Base-by-base conservation (phyloP, 2,113 vertebrate genomes). In the Cathartes aura region DNA sequence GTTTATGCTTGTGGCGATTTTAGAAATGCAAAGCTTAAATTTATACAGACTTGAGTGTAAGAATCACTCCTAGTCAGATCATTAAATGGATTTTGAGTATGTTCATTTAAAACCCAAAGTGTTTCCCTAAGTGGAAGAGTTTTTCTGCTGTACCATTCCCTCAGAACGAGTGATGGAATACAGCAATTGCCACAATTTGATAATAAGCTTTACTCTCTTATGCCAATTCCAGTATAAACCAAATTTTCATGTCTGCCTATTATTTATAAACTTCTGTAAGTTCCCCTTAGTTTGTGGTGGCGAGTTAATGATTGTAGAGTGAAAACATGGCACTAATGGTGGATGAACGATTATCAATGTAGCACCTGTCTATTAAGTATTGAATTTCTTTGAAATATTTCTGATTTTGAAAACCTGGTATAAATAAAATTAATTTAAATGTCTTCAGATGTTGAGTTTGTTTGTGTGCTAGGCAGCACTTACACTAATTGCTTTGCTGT, bases 341-440 rank as follows among this genome's bases (percentile, higher is more conserved):
- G 93, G 89, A 89, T 85, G 81, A 88, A 66, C 59, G 92, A 91
- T 88, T 91, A 94, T 96, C 93, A 91, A 93, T 93, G 95, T 97
- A 97, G 97, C 95, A 96, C 89, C 96, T 96, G 94, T 97, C 96
- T 92, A 52, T 95, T 95, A 68, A 95, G 70, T 95, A 96, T 38
- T 96, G 89, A 82, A 93, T 96, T 97, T 94, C 96, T 94, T 97
- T 88, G 85, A 94, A 91, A 91, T 94, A 95, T 85, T 91, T 95
- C 96, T 91, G 91, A 96, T 96, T 97, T 96, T 96, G 96, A 96
- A 95, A 97, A 96, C 87, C 84, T 96, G 87, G 81, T 89, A 96
- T 95, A 96, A 97, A 97, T 97, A 97, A 97, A 97, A 85, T 87
- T 97, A 97, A 96, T 96, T 97, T 97, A 97, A 96, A 95, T 73